A percentile compares a stretch with the other conserved stretches of the same genome.
Evolutionary conservation across 1,140 invertebrate genomes (phyloP).

Genomic region (Saccostrea glomerata): DNA sequence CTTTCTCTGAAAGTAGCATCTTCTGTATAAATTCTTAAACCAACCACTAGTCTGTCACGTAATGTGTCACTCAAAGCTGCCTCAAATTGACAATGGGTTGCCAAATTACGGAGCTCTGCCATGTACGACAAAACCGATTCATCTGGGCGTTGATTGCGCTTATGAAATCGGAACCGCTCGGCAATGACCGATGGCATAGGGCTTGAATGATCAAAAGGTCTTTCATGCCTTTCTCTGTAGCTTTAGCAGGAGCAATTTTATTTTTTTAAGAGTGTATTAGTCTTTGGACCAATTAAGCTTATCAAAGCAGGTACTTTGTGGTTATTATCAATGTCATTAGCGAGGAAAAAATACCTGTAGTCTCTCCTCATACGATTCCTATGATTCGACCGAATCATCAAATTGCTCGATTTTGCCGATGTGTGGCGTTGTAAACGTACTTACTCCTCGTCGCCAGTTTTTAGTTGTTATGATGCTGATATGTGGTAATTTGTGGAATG

Average conservation of each 20-base stretch:
- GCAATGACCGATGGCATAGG: conserved; percentile 55
- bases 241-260: too few relatives aligned
- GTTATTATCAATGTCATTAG: not conserved
- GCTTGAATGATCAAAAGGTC: conserved; percentile 24
- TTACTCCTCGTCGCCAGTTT: too few relatives aligned
- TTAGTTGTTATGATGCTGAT: too few relatives aligned
- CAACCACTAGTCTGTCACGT: conserved; percentile 58
- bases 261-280: too few relatives aligned
- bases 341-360: not conserved
- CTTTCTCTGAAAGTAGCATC: too few relatives aligned
- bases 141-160: conserved; percentile 48
- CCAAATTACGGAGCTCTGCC: conserved; percentile 52
- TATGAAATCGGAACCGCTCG: conserved; percentile 58
- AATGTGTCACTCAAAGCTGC: conserved; percentile 50
- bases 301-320: too few relatives aligned
- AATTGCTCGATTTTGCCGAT: conserved; percentile 8
- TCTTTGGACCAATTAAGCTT: too few relatives aligned
- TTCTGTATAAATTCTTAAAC: conserved; percentile 37
- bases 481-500: too few relatives aligned
- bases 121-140: conserved; percentile 42
- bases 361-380: not conserved
- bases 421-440: not conserved
- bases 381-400: conserved; percentile 1
- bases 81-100: conserved; percentile 57
- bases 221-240: not conserved